Base-by-base conservation (phyloP, 2,797 vertebrate genomes). In the Halcyon badia region DNA sequence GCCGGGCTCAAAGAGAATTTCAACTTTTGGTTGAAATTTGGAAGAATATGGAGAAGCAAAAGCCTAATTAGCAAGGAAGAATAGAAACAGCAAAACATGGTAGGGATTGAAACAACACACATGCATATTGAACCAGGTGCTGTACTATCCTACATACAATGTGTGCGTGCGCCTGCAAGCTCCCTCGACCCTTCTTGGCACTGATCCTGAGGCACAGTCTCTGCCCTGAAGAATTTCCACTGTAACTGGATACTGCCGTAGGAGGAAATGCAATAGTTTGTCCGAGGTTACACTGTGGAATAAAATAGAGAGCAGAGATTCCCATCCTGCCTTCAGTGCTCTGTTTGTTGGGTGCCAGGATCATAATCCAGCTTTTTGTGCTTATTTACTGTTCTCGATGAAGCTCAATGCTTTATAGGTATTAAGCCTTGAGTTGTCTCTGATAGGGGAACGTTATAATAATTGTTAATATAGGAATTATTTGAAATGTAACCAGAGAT, bases 341-440 rank as follows among this genome's bases (percentile, higher is more conserved):
- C 56, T 89, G 41, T 37, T 51, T 25, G 4, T 39, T 5, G 3
- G 21, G 26, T 51, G 82, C 41, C n/a, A 37, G 16, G 42, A 31
- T 88, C 24, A 11, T n/a, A 57, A 41, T 14, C 16, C 13, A 69
- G 41, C 41, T 66, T 85, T 81, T 83, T 78, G 13, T 49, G 56
- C 52, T 88, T 93, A 10, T n/a, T 86, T 89, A 52, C 44, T 61
- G 16, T 37, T 48, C 26, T 42, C 58, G 60, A 28, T 87, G 56
- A 68, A 89, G 41, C 72, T 94, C 1, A 1, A 5, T 56, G 60
- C 72, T 92, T 89, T 79, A 57, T 30, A 89, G 56, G 26, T 90
- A 87, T 94, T 84, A 80, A 91, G 48, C 82, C 56, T 88, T 31
- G 64, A 69, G 26, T 80, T 91, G 35, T 66, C 60, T 81, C 22